Conservation (phyloP, 2,797 vertebrate species). For the Pangasius mekongensis region DNA sequence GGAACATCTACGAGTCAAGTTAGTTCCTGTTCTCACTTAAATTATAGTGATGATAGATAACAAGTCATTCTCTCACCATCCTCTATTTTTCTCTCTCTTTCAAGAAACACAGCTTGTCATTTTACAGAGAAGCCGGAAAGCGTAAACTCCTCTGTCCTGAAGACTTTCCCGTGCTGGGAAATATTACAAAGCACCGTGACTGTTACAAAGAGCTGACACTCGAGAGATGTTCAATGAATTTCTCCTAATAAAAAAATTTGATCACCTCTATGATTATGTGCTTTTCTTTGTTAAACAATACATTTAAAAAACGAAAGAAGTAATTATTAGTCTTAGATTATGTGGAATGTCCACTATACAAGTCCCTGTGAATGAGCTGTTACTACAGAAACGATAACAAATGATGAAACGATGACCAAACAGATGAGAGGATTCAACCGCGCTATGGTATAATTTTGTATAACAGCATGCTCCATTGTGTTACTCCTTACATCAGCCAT, state of each 20-base stretch:
- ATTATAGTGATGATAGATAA: neutral
- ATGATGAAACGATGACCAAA: neutral
- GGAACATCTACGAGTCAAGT: neutral
- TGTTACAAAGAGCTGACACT: too few relatives aligned
- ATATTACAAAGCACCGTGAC: too few relatives aligned
- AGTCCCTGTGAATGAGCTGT: neutral
- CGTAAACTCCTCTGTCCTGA: too few relatives aligned
- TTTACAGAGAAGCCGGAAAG: too few relatives aligned
- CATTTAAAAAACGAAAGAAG: too few relatives aligned
- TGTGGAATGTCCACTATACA: neutral
- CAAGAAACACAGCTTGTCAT: too few relatives aligned
- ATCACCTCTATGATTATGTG: too few relatives aligned
- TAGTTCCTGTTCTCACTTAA: neutral
- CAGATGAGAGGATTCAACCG: neutral
- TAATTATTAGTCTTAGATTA: neutral
- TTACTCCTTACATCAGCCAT: neutral
- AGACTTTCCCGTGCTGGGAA: too few relatives aligned
- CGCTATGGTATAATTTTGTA: neutral
- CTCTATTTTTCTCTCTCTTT: neutral
- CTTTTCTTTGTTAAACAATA: too few relatives aligned
- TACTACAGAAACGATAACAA: neutral
- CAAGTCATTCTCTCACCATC: neutral
- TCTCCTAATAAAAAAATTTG: too few relatives aligned
- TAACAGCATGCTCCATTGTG: neutral
- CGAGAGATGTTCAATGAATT: too few relatives aligned